A percentile compares a stretch with the other conserved stretches of the same genome.
Evolutionary conservation across 1,140 invertebrate species (phyloP).

Genomic region (Lordiphosa clarofinis): DNA sequence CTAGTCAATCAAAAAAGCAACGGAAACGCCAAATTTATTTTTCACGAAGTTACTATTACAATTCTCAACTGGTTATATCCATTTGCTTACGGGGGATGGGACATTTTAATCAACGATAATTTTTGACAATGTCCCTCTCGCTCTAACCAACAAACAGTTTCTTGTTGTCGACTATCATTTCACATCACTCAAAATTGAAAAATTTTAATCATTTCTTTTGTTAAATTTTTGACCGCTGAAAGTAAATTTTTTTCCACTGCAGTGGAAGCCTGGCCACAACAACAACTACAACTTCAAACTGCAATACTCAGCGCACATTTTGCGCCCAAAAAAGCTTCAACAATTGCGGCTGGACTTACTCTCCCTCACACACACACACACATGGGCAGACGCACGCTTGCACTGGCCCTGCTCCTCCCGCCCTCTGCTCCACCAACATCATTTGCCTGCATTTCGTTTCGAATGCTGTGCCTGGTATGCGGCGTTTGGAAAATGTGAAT

Average conservation of each 20-base stretch:
- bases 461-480: constrained; percentile 74
- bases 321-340: constrained; percentile 70
- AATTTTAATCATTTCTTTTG: no score
- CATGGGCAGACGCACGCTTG: constrained; percentile 47
- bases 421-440: constrained; percentile 3
- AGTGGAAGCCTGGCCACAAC: constrained; percentile 7
- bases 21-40: no score
- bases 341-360: constrained; percentile 60
- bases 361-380: constrained; percentile 6
- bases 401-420: constrained; percentile 36
- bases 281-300: constrained; percentile 43
- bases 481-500: constrained; percentile 79
- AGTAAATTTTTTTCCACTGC: constrained; percentile 39
- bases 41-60: no score
- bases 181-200: no score
- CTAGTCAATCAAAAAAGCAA: no score
- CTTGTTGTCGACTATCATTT: no score
- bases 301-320: constrained; percentile 64
- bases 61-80: no score
- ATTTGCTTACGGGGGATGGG: no score
- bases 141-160: no score
- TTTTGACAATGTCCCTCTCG: no score
- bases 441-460: constrained; percentile 34
- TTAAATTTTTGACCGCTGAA: no score
- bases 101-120: no score